A percentile compares a stretch with the other conserved stretches of the same genome.
phyloP scores from a whole-genome alignment of 2,888 invertebrate species.

The Macrophya annulata region DNA sequence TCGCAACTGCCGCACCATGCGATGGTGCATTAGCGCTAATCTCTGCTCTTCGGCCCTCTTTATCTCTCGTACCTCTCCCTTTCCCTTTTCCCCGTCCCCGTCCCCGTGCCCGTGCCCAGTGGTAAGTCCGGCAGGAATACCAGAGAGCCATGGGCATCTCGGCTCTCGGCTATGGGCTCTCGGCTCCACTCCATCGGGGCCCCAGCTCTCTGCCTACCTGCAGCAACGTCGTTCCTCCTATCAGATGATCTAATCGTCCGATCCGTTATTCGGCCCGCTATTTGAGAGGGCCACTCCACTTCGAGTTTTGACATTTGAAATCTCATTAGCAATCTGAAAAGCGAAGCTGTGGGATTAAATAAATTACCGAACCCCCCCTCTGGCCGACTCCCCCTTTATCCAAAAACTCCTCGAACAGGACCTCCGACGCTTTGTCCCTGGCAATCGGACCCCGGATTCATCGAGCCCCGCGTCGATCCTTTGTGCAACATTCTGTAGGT shows the following conservation, averaged over 20 bases:
- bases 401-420: conserved; percentile 2
- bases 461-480: conserved; percentile 18
- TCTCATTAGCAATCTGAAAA: conserved; percentile 78
- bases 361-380: conserved; percentile 57
- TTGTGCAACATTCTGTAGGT: conserved; percentile 21
- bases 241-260: conserved; percentile 73
- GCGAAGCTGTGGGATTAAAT: conserved; percentile 62
- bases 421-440: conserved; percentile 35
- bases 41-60: conserved; percentile 79
- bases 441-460: conserved; percentile 28
- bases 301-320: conserved; percentile 78
- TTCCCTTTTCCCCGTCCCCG: conserved; percentile 59
- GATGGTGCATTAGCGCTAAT: conserved; percentile 80
- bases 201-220: conserved; percentile 52
- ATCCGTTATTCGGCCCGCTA: conserved; percentile 73
- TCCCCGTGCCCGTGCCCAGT: conserved; percentile 60
- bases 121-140: conserved; percentile 63
- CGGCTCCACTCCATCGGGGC: conserved; percentile 49
- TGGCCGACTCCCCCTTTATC: background rate
- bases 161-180: conserved; percentile 58
- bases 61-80: conserved; percentile 74
- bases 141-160: conserved; percentile 63
- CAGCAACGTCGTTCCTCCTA: conserved; percentile 59
- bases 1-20: conserved; percentile 62
- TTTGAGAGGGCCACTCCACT: conserved; percentile 66